These are phyloP conservation scores for Pteropus rufus DNA, from an alignment of 2,797 vertebrate species.

Conservation along the genomic window DNA sequence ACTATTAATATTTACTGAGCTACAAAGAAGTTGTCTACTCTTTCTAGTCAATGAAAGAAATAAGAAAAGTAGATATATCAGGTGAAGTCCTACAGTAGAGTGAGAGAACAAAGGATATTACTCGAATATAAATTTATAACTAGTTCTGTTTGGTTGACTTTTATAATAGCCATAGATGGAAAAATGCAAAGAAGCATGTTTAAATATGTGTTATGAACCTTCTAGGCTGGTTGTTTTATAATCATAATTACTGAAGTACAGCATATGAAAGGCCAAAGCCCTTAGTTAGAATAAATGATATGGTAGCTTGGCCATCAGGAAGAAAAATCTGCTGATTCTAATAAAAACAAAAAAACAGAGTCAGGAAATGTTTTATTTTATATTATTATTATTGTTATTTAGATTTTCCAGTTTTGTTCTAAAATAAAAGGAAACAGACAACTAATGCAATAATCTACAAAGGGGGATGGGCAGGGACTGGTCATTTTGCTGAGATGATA, in stretches of 20 bases:
- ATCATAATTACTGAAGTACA: neutral
- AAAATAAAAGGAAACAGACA: neutral
- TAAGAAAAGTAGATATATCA: neutral
- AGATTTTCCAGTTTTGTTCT: neutral
- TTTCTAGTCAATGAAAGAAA: slow-evolving; percentile 17
- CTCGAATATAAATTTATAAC: neutral
- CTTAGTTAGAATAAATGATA: neutral
- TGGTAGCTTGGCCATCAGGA: neutral
- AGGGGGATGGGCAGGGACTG: too few species aligned
- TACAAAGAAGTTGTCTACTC: neutral
- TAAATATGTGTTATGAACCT: neutral
- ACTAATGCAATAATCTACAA: neutral
- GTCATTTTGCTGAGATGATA: neutral
- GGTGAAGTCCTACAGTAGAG: neutral
- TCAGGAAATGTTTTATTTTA: neutral
- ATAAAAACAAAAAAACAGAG: neutral
- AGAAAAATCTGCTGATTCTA: neutral
- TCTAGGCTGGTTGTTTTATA: neutral
- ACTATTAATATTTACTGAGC: neutral
- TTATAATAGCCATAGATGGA: neutral
- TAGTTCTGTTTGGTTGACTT: neutral
- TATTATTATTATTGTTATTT: neutral
- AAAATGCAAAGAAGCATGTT: neutral
- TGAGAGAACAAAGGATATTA: neutral
- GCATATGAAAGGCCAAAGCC: neutral